These are phyloP conservation scores for Drosophila paulistorum DNA, from an alignment of 1,140 invertebrate species.

Conservation along the genomic window DNA sequence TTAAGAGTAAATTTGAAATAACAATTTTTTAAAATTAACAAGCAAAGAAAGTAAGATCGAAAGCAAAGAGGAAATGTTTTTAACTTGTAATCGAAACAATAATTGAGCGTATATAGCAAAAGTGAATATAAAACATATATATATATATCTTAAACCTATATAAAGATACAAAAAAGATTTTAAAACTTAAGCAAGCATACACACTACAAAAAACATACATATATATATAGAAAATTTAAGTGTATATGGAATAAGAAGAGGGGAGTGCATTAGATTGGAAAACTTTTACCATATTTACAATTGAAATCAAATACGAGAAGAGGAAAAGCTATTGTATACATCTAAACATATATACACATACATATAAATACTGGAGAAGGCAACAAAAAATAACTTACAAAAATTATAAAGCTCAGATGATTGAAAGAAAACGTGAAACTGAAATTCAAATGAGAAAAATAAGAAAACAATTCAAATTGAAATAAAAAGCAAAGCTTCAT, in stretches of 20 bases:
- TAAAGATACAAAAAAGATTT: slow-evolving; percentile 58
- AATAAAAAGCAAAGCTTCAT: slow-evolving; percentile 73
- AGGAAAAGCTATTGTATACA: slow-evolving; percentile 5
- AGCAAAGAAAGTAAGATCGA: slow-evolving; percentile 8
- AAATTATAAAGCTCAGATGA: slow-evolving; percentile 54
- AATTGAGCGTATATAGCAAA: slow-evolving; percentile 69
- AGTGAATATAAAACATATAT: slow-evolving; percentile 35
- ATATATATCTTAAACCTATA: slow-evolving; percentile 60
- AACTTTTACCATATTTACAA: slow-evolving; percentile 48
- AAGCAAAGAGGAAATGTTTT: slow-evolving; percentile 34
- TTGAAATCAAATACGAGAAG: slow-evolving; percentile 9
- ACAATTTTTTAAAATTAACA: slow-evolving; percentile 57
- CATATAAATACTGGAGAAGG: slow-evolving; percentile 12
- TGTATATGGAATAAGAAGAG: neutral
- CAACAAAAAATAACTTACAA: neutral
- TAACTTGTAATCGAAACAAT: slow-evolving; percentile 74
- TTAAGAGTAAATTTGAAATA: slow-evolving; percentile 10
- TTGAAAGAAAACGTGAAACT: slow-evolving; percentile 49
- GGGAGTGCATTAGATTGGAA: neutral
- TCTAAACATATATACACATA: slow-evolving; percentile 24
- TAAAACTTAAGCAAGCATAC: slow-evolving; percentile 69
- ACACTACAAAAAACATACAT: neutral
- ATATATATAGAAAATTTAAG: neutral
- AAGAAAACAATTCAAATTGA: slow-evolving; percentile 63
- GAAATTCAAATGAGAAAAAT: slow-evolving; percentile 32